A percentile compares a stretch with the other conserved stretches of the same genome.
Conservation (phyloP, 2,888 invertebrate species). For the Eulithis testata region DNA sequence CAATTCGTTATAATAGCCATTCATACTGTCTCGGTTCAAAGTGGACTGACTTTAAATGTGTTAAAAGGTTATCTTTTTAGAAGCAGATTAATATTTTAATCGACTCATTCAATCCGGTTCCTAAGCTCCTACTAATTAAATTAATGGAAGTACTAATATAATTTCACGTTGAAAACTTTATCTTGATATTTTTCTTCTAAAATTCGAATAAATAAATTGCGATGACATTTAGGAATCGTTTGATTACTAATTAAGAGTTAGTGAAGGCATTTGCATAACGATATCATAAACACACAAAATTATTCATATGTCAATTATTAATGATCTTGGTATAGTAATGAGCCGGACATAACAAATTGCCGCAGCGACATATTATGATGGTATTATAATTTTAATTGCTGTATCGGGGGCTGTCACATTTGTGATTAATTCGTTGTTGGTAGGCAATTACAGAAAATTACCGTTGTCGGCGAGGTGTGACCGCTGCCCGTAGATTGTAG, state of each 20-base stretch:
- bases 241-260: slow-evolving; percentile 16
- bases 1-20: not conserved
- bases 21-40: not conserved
- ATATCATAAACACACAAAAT: slow-evolving; percentile 43
- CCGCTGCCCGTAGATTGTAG: slow-evolving; percentile 44
- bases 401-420: slow-evolving; percentile 71
- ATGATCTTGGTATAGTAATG: slow-evolving; percentile 49
- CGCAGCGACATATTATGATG: slow-evolving; percentile 56
- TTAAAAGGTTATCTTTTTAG: not conserved
- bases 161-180: slow-evolving; percentile 32
- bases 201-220: slow-evolving; percentile 20
- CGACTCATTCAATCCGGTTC: slow-evolving; percentile 14
- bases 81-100: not conserved
- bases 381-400: slow-evolving; percentile 59
- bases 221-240: slow-evolving; percentile 19
- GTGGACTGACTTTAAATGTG: slow-evolving; percentile 5
- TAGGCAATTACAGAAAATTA: slow-evolving; percentile 73
- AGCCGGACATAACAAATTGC: slow-evolving; percentile 54
- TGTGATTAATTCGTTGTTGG: slow-evolving; percentile 76
- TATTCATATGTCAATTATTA: slow-evolving; percentile 50
- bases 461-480: slow-evolving; percentile 66
- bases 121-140: slow-evolving; percentile 25
- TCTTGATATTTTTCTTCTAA: slow-evolving; percentile 21
- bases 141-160: slow-evolving; percentile 32
- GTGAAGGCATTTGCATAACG: slow-evolving; percentile 40